Conservation (phyloP, 2,888 invertebrate species). For the Platycnemis pennipes region DNA sequence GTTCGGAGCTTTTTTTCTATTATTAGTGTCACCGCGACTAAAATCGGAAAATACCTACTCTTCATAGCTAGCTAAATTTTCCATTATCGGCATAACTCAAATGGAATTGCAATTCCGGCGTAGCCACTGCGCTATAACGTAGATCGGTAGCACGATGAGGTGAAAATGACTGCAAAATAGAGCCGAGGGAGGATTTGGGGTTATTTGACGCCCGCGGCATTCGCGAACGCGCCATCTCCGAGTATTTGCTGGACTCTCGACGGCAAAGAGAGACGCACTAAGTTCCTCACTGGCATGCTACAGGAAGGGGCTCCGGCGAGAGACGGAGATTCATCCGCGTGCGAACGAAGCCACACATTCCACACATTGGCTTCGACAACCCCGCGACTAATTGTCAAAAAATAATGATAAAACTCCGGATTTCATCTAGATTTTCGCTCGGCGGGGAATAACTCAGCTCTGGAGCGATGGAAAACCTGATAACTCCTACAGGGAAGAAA, state of each 20-base stretch:
- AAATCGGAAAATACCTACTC: too few relatives aligned
- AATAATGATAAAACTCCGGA: background rate
- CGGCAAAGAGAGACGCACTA: background rate
- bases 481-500: background rate
- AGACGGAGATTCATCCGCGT: background rate
- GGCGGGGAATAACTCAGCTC: background rate
- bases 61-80: too few relatives aligned
- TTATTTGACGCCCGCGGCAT: background rate
- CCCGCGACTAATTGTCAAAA: background rate
- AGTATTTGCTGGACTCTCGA: background rate
- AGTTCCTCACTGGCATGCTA: background rate
- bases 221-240: background rate
- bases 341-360: background rate
- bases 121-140: background rate
- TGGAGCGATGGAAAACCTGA: background rate
- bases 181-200: background rate
- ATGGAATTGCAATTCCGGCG: background rate
- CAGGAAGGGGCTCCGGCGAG: background rate
- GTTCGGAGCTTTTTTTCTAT: too few relatives aligned
- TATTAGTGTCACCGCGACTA: too few relatives aligned
- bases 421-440: background rate
- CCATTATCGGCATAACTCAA: too few relatives aligned
- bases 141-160: background rate
- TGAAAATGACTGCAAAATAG: background rate
- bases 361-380: background rate